Evolutionary conservation across 2,113 vertebrate species (phyloP), one percentile per base, ranked within the genome.

Genomic region (Seriola rivoliana): DNA sequence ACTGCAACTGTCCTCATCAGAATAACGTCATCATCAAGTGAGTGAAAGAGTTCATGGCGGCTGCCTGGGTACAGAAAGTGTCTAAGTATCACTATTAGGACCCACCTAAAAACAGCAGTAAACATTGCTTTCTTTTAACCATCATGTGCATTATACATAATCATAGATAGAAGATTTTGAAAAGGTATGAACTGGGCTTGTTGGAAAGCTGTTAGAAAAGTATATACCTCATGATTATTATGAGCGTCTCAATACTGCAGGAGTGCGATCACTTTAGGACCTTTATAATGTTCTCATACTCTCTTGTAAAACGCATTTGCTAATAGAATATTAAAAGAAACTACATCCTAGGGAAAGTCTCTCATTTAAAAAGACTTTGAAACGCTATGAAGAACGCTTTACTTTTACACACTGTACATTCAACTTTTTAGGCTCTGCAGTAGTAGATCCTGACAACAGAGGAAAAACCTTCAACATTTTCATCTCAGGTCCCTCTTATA

Each of bases 381-480:
- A 23, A 60, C 25, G 8, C 2, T 55, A 34, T n/a, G n/a, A 42
- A 50, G 32, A 44, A 25, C n/a, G 10, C 21, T 50, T 68, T 19
- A 12, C 25, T 48, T 46, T 55, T 11, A 25, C 42, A 48, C 13
- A 25, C 29, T 21, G 42, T 64, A 16, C 3, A 40, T 32, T 75
- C 16, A 58, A 66, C 36, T 42, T 63, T 66, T 60, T 10, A 12
- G 8, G 63, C 52, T 36, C 66, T 36, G 13, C 21, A 38, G 17
- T 7, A 60, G 29, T 8, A 42, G 17, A 79, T 60, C 67, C 58
- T 71, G 32, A 40, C 44, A 10, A 54, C 21, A 40, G 34, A 50
- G 34, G 54, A 68, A 81, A 80, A 85, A 55, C 25, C 67, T 29
- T n/a, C 60, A 71, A 55, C 73, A 58, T 89, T 63, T 74, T 81